Evolutionary conservation across 2,113 vertebrate species (phyloP).

Genomic region (Morone saxatilis): DNA sequence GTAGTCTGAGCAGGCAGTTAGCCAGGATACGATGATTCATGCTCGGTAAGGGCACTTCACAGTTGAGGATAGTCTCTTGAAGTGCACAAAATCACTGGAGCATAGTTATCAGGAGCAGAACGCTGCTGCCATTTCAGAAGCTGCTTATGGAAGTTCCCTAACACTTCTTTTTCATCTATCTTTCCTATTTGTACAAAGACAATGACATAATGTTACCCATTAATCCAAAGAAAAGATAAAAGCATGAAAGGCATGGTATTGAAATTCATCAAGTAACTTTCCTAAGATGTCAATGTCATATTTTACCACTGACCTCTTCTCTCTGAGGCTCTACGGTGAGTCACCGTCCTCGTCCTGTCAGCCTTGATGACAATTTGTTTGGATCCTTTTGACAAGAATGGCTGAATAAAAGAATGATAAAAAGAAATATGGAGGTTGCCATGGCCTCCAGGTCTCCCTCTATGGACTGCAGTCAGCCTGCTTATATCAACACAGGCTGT

Average conservation of each 20-base stretch:
- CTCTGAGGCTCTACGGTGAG: not conserved
- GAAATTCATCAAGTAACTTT: conserved; percentile 4
- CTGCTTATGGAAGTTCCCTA: conserved; percentile 41
- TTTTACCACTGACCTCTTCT: conserved; percentile 21
- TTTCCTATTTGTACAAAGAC: conserved; percentile 16
- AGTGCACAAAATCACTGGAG: conserved; percentile 63
- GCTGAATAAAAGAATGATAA: conserved; percentile 14
- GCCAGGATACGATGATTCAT: conserved; percentile 65
- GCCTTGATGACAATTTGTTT: conserved; percentile 21
- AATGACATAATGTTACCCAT: not conserved
- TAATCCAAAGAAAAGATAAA: not conserved
- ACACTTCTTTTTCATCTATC: conserved; percentile 13
- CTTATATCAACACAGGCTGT: conserved; percentile 29
- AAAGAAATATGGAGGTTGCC: conserved; percentile 10
- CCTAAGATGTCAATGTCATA: not conserved
- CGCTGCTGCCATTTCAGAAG: conserved; percentile 44
- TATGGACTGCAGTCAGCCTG: not conserved
- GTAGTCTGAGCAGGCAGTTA: conserved; percentile 62
- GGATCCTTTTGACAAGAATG: conserved; percentile 31
- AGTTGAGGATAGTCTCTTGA: conserved; percentile 50
- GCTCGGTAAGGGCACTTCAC: conserved; percentile 62
- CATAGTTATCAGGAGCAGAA: conserved; percentile 39
- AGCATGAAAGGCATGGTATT: not conserved
- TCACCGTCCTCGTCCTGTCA: conserved; percentile 37
- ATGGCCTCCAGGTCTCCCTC: conserved; percentile 18